phyloP scores from a whole-genome alignment of 2,797 vertebrate species.

The Alcedo atthis region DNA sequence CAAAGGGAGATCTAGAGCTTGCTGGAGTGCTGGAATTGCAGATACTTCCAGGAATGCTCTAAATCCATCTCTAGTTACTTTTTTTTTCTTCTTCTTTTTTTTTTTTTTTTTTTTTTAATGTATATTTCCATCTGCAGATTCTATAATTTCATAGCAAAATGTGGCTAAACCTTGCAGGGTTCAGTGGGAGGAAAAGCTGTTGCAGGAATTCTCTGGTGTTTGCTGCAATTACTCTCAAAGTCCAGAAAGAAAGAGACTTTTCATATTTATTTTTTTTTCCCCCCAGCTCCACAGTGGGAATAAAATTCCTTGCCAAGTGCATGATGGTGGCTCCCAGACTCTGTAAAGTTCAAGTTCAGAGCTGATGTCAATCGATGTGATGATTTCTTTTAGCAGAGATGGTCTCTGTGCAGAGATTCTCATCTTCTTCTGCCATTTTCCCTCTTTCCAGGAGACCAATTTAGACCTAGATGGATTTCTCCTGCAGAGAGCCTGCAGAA shows the following conservation, averaged over 20 bases:
- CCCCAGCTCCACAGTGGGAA: neutral
- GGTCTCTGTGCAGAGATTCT: neutral
- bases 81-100: neutral
- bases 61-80: neutral
- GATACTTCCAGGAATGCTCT: neutral
- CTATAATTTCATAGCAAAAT: neutral
- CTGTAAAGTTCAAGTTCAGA: neutral
- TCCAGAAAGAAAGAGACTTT: neutral
- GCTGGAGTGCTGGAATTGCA: neutral
- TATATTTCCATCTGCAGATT: neutral
- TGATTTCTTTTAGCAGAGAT: constrained; percentile 27
- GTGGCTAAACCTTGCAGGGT: neutral
- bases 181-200: neutral
- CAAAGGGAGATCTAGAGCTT: neutral
- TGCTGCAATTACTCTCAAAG: neutral
- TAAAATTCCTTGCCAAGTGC: neutral
- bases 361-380: neutral
- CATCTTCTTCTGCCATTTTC: neutral
- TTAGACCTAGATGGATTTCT: neutral
- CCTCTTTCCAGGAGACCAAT: neutral
- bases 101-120: neutral
- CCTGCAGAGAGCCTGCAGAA: neutral
- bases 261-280: neutral
- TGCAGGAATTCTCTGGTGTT: neutral
- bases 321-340: neutral